Conservation (phyloP, 2,797 vertebrate species). For the Leptodactylus fallax region DNA sequence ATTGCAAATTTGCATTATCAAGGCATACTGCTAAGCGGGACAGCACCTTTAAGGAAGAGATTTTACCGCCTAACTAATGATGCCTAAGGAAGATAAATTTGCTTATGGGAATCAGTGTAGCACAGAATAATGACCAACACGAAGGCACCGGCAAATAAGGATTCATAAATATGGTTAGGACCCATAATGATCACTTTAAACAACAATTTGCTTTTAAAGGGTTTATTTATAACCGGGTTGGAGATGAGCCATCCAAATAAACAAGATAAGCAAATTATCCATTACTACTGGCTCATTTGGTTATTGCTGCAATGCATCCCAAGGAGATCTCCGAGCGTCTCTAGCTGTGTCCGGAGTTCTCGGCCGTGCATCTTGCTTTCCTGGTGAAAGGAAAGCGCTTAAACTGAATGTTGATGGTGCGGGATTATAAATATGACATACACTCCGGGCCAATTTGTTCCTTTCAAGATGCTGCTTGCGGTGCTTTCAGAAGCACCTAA, state of each 20-base stretch:
- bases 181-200: slow-evolving; percentile 59
- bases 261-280: slow-evolving; percentile 62
- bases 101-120: slow-evolving; percentile 47
- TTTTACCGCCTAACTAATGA: slow-evolving; percentile 41
- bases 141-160: slow-evolving; percentile 52
- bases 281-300: slow-evolving; percentile 54
- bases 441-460: slow-evolving; percentile 45
- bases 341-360: neutral
- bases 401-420: slow-evolving; percentile 29
- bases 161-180: slow-evolving; percentile 58
- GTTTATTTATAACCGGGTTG: slow-evolving; percentile 61
- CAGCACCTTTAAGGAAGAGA: slow-evolving; percentile 21
- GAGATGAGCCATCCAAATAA: slow-evolving; percentile 56
- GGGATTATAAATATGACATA: slow-evolving; percentile 44
- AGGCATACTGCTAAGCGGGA: slow-evolving; percentile 9
- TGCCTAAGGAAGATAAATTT: slow-evolving; percentile 59
- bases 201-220: slow-evolving; percentile 61
- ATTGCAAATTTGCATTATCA: slow-evolving; percentile 4
- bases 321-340: slow-evolving; percentile 18
- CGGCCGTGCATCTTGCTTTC: slow-evolving; percentile 35
- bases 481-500: slow-evolving; percentile 21
- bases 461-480: slow-evolving; percentile 11
- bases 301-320: slow-evolving; percentile 51
- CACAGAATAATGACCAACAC: slow-evolving; percentile 53
- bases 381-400: slow-evolving; percentile 7